Evolutionary conservation across 2,113 vertebrate species (phyloP).

Genomic region (Catharus minimus): DNA sequence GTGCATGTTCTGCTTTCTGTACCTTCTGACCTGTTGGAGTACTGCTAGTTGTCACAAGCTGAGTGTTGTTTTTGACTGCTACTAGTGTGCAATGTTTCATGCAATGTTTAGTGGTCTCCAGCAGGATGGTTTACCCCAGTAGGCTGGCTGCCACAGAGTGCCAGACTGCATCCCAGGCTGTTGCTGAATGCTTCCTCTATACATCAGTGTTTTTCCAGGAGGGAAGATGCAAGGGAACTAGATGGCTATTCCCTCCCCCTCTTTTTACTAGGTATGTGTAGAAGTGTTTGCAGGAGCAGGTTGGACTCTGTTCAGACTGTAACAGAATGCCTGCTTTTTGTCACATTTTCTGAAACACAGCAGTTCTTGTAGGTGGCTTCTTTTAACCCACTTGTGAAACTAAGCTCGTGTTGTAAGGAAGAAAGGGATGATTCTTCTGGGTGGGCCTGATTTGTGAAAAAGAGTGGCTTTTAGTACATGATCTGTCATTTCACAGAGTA

Average conservation of each 20-base stretch:
- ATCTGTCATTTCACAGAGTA: neutral
- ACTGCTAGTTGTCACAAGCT: neutral
- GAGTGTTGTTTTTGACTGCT: neutral
- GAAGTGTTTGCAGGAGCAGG: neutral
- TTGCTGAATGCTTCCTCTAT: neutral
- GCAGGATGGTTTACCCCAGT: neutral
- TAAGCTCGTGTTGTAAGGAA: neutral
- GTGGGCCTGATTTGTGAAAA: neutral
- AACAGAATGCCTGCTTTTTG: constrained; percentile 17
- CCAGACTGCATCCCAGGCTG: neutral
- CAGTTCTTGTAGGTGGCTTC: constrained; percentile 13
- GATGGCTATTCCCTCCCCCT: neutral
- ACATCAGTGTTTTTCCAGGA: neutral
- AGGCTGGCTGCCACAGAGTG: neutral
- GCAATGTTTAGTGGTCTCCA: neutral
- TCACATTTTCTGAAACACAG: neutral
- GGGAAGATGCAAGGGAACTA: neutral
- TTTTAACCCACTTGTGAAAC: constrained; percentile 16
- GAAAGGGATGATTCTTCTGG: neutral
- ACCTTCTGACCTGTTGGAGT: neutral
- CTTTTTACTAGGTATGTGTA: neutral
- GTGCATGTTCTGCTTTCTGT: neutral
- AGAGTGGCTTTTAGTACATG: neutral
- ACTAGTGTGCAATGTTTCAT: accelerated
- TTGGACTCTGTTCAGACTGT: neutral